Base-by-base conservation (phyloP, 2,888 invertebrate species). In the Drosophila diplacantha region DNA sequence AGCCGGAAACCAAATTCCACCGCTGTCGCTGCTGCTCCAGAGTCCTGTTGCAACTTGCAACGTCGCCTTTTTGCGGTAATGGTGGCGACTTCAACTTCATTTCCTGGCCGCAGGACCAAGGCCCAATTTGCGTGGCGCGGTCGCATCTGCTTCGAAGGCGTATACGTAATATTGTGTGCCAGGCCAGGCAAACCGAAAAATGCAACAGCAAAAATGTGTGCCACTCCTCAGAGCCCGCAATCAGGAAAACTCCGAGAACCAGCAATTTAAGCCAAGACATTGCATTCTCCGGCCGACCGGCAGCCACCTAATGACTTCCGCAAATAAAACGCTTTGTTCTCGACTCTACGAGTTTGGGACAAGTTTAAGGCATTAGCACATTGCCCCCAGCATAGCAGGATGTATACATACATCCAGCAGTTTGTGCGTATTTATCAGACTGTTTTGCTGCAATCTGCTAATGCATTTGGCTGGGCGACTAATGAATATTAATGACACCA, bases 301-400 rank as follows among this genome's bases (percentile, higher is more conserved):
- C 44, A 31, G 69, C 76, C 81, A 76, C 76, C 73, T 76, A 80
- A 80, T 80, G 79, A 79, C 79, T 79, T 80, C 81, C 79, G 79
- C 79, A 76, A 80, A 71, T 76, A 74, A 79, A 80, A 72, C 72
- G 74, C 65, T 72, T 77, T 80, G 68, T 73, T 53, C 41, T 43
- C 49, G 32, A 32, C 24, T 34, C 22, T 24, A 29, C 22, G 39
- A 20, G 14, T 52, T 52, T 29, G 60, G 49, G 44, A 51, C 58
- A 70, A 77, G 69, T 66, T 78, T 72, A 78, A 78, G 57, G 73
- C 75, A 73, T 71, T 80, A 67, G 71, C 71, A 74, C 64, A 55
- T 65, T 54, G 61, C 66, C 59, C 20, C 24, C 14, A 16, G 24
- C 6, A 20, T n/a, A 20, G 6, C 24, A 52, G 22, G 20, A 20